Base-by-base conservation (phyloP, 2,888 invertebrate species). In the Aphrophora alni region DNA sequence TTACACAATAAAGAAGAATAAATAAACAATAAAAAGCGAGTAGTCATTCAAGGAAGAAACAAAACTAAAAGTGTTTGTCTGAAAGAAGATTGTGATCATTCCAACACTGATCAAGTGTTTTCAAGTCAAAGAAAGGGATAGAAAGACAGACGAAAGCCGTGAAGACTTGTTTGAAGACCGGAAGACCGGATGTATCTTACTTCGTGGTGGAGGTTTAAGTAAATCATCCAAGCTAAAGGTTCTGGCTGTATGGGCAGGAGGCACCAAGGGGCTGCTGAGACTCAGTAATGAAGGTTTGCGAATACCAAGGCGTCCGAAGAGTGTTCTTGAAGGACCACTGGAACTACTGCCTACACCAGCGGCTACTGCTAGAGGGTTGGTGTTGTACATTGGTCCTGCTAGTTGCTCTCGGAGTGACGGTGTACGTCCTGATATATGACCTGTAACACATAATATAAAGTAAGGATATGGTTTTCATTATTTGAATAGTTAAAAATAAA, bases 161-260 rank as follows among this genome's bases (percentile, higher is more conserved):
- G 59, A 59, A 59, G 21, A 44, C 44, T 44, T n/a, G 44, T 2
- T 44, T 14, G 44, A 14, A 14, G 17, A 44, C 10, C 21, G 44
- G 38, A 82, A 83, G 81, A 83, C 83, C 77, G 84, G 84, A 86
- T 83, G 85, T 88, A 89, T 92, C 93, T 94, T 94, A 94, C 94
- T 94, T 93, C 93, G 92, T 89, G 93, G 92, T 90, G 92, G 93
- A 90, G 94, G 93, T 91, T 94, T 93, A 91, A 95, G 93, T 90
- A 95, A 93, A 93, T 95, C 95, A 92, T 95, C 95, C 92, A 95
- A 92, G 92, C 94, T 95, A 92, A 95, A 95, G 89, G 95, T 95
- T 91, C 95, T 92, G 86, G 87, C 88, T 88, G 87, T 86, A 84
- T 84, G 82, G 81, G 85, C 86, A 82, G 89, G 81, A 80, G 85